Evolutionary conservation across 2,888 invertebrate species (phyloP).

Genomic region (Cheilosia scutellata): DNA sequence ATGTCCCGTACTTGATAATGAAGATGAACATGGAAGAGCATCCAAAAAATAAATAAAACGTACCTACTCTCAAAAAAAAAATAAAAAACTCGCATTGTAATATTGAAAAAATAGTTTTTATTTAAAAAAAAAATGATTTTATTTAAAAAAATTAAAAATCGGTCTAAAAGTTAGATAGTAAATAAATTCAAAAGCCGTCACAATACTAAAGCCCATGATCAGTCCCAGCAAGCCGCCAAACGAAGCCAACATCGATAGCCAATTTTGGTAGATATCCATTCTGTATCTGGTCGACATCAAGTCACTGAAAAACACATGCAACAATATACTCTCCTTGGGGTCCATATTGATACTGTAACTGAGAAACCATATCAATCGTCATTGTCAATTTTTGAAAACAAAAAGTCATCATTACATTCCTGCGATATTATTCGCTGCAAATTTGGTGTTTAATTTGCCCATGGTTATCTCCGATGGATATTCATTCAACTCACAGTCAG

Average conservation of each 20-base stretch:
- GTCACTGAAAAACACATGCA: slow-evolving; percentile 90
- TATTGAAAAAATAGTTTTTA: too few relatives aligned
- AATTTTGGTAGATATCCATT: slow-evolving; percentile 88
- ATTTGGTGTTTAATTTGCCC: slow-evolving; percentile 85
- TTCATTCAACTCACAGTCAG: slow-evolving; percentile 87
- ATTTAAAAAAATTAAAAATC: slow-evolving; percentile 83
- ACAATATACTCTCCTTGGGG: slow-evolving; percentile 86
- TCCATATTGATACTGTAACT: slow-evolving; percentile 83
- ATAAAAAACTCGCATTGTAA: too few relatives aligned
- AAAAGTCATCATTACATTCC: slow-evolving; percentile 77
- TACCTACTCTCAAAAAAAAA: too few relatives aligned
- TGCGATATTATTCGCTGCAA: slow-evolving; percentile 83
- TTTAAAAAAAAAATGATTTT: too few relatives aligned
- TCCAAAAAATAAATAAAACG: too few relatives aligned
- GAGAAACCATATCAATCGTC: neutral
- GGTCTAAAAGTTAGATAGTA: slow-evolving; percentile 87
- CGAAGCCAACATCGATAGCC: slow-evolving; percentile 89
- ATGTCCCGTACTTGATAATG: too few relatives aligned
- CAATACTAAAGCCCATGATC: slow-evolving; percentile 89
- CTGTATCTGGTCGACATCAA: slow-evolving; percentile 88
- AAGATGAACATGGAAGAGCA: too few relatives aligned
- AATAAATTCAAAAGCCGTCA: slow-evolving; percentile 88
- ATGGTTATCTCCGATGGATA: slow-evolving; percentile 88
- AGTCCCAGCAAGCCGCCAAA: slow-evolving; percentile 89
- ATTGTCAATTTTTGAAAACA: slow-evolving; percentile 76